Percentiles rank a stretch among this genome's conserved stretches.
phyloP scores from a whole-genome alignment of 2,888 invertebrate species.

The Melipona bicolor region DNA sequence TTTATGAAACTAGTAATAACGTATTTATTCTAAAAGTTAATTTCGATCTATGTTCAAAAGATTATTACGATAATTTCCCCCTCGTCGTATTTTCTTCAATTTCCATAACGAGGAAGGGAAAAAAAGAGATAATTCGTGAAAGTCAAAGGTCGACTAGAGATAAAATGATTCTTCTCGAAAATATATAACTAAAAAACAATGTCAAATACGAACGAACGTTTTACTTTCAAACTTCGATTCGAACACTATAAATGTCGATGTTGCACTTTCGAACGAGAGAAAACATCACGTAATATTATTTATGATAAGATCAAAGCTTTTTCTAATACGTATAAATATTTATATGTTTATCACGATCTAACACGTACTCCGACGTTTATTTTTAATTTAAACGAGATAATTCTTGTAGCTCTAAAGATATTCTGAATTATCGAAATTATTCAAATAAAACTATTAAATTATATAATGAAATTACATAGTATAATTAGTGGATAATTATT shows the following conservation, averaged over 20 bases:
- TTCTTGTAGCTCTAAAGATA: background rate
- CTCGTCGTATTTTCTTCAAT: background rate
- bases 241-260: background rate
- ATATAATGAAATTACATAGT: too few species aligned
- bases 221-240: background rate
- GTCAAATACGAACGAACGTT: background rate
- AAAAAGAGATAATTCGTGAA: constrained; percentile 32
- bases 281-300: constrained; percentile 2
- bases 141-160: constrained; percentile 40
- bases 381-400: background rate
- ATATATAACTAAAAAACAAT: background rate
- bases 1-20: too few species aligned
- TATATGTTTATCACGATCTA: background rate
- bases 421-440: background rate
- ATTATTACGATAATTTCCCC: background rate
- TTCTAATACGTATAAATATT: background rate
- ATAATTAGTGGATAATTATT: too few species aligned
- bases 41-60: background rate
- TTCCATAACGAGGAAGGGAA: background rate
- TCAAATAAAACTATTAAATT: background rate
- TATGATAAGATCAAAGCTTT: background rate
- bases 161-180: constrained; percentile 12
- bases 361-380: background rate
- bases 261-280: background rate
- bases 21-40: background rate